Evolutionary conservation across 2,888 invertebrate species (phyloP).

Genomic region (Lycocerus yunnanus): DNA sequence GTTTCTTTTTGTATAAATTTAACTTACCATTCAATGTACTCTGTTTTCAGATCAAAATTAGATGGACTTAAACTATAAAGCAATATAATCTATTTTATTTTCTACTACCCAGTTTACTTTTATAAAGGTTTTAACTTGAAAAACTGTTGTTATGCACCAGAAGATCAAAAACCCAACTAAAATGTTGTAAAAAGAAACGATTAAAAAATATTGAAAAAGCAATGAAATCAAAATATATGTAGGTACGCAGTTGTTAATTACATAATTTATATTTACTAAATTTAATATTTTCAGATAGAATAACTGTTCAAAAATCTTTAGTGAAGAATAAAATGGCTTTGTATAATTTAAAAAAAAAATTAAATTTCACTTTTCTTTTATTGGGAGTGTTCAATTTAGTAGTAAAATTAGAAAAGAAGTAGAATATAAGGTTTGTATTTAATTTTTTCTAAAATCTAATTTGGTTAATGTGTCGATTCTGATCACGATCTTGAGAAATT

Average conservation of each 20-base stretch:
- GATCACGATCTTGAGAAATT: too few relatives aligned
- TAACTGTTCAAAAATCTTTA: background rate
- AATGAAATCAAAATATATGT: background rate
- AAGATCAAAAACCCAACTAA: background rate
- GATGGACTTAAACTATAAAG: too few relatives aligned
- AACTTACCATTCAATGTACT: too few relatives aligned
- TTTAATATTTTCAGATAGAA: background rate
- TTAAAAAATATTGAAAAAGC: background rate
- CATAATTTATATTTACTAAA: background rate
- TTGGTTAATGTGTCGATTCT: too few relatives aligned
- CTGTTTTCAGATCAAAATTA: too few relatives aligned
- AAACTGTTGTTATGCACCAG: too few relatives aligned
- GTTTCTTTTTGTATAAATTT: too few relatives aligned
- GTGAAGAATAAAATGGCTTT: conserved; percentile 11
- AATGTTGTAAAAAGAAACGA: background rate
- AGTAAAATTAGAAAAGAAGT: conserved; percentile 21
- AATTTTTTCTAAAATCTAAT: background rate
- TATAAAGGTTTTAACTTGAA: too few relatives aligned
- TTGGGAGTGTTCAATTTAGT: conserved; percentile 8
- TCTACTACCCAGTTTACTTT: too few relatives aligned
- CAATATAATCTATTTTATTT: too few relatives aligned
- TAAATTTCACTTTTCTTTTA: background rate
- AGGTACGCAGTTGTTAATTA: background rate
- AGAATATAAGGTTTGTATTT: conserved; percentile 30
- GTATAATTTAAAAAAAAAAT: conserved; percentile 20